A percentile compares a stretch with the other conserved stretches of the same genome.
Evolutionary conservation across 2,888 invertebrate species (phyloP).

Genomic region (Diaperis boleti): DNA sequence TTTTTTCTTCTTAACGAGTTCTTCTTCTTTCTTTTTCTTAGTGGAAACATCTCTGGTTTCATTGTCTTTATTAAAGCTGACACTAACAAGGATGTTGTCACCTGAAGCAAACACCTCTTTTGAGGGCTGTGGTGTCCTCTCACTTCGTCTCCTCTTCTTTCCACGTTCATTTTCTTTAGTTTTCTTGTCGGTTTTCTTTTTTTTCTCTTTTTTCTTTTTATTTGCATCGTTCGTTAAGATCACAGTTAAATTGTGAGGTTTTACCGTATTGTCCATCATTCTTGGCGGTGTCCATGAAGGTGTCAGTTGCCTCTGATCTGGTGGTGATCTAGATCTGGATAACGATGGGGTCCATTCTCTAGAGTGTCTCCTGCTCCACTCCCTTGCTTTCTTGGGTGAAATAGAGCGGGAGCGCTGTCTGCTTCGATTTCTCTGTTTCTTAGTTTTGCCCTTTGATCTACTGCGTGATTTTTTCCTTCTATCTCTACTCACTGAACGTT

Average conservation of each 20-base stretch:
- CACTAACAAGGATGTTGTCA: constrained; percentile 92
- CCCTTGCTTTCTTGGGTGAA: constrained; percentile 53
- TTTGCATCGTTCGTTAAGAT: constrained; percentile 72
- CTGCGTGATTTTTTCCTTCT: constrained; percentile 63
- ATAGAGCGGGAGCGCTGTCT: constrained; percentile 59
- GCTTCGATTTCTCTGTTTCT: constrained; percentile 62
- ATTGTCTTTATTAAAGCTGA: constrained; percentile 85
- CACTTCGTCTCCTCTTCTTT: constrained; percentile 63
- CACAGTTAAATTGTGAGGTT: constrained; percentile 71
- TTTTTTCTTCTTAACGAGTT: constrained; percentile 55
- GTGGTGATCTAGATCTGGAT: constrained; percentile 72
- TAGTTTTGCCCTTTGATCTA: constrained; percentile 57
- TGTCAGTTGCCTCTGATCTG: constrained; percentile 58
- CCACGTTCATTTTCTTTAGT: constrained; percentile 61
- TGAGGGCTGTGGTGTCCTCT: constrained; percentile 74
- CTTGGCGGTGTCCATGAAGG: constrained; percentile 76
- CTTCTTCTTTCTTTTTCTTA: constrained; percentile 60
- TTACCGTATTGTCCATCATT: constrained; percentile 61
- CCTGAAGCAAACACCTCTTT: constrained; percentile 95
- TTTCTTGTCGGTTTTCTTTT: constrained; percentile 65
- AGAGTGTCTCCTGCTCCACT: constrained; percentile 58
- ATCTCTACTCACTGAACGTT: constrained; percentile 56
- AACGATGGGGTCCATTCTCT: constrained; percentile 69
- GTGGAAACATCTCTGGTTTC: constrained; percentile 61
- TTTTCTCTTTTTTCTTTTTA: constrained; percentile 68